Evolutionary conservation across 2,113 vertebrate species (phyloP).

Genomic region (Pan troglodytes): NHGRI_mPanTro3-v2.1_pri NC_072407.2:129388501-129389000

Average conservation of each 20-base stretch:
- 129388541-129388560: not conserved
- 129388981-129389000: not conserved
- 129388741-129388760: not conserved
- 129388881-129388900: slow-evolving; percentile 35
- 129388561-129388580: not conserved
- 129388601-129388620: not conserved
- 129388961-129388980: not conserved
- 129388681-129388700: slow-evolving; percentile 20
- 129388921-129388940: not conserved
- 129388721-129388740: not conserved
- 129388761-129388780: slow-evolving; percentile 1
- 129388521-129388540: not conserved
- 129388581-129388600: not conserved
- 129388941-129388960: not conserved
- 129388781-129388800: not conserved
- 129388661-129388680: slow-evolving; percentile 24
- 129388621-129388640: not conserved
- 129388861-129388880: slow-evolving; percentile 9
- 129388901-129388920: not conserved
- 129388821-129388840: not conserved
- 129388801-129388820: not conserved
- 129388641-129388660: not conserved
- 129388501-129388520: not conserved
- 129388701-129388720: not conserved
- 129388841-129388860: slow-evolving; percentile 12